Percentiles rank a stretch among this genome's conserved stretches.
Evolutionary conservation across 1,140 invertebrate species (phyloP).

Genomic region (Cephus cinctus): DNA sequence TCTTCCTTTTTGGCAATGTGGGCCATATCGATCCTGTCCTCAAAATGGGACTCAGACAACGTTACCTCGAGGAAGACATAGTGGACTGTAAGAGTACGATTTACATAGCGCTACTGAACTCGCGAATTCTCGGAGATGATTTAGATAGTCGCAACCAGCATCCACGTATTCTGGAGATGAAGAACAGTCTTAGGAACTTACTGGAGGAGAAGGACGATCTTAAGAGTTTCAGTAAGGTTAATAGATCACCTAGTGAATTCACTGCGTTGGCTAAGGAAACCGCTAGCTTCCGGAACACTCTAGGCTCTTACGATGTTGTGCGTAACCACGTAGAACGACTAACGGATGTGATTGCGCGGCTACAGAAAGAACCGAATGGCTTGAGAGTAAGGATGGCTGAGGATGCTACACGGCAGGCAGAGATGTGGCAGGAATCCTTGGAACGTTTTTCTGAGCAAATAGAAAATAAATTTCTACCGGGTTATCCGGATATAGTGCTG

Average conservation of each 20-base stretch:
- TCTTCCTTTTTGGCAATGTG: slow-evolving; percentile 49
- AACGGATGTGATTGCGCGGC: not conserved
- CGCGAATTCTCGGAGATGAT: slow-evolving; percentile 22
- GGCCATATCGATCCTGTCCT: slow-evolving; percentile 71
- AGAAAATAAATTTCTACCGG: slow-evolving; percentile 55
- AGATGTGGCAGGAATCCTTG: slow-evolving; percentile 60
- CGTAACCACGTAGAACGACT: slow-evolving; percentile 23
- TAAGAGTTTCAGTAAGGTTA: slow-evolving; percentile 44
- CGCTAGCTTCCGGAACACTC: slow-evolving; percentile 26
- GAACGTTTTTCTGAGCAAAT: slow-evolving; percentile 60
- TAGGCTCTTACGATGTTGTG: slow-evolving; percentile 30
- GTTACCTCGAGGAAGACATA: slow-evolving; percentile 67
- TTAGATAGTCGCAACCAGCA: slow-evolving; percentile 11
- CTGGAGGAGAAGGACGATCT: slow-evolving; percentile 25
- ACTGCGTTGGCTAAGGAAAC: slow-evolving; percentile 46
- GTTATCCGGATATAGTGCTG: slow-evolving; percentile 68
- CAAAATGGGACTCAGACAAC: slow-evolving; percentile 67
- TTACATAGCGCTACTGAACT: slow-evolving; percentile 31
- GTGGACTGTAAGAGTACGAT: slow-evolving; percentile 33
- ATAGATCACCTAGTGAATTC: slow-evolving; percentile 61
- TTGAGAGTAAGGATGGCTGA: slow-evolving; percentile 28
- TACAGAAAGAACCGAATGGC: not conserved
- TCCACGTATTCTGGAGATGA: slow-evolving; percentile 22
- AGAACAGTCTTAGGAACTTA: slow-evolving; percentile 26
- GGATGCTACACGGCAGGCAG: slow-evolving; percentile 49